These are phyloP conservation scores for Stictonetta naevosa DNA, from an alignment of 2,113 vertebrate genomes.

Conservation along the genomic window DNA sequence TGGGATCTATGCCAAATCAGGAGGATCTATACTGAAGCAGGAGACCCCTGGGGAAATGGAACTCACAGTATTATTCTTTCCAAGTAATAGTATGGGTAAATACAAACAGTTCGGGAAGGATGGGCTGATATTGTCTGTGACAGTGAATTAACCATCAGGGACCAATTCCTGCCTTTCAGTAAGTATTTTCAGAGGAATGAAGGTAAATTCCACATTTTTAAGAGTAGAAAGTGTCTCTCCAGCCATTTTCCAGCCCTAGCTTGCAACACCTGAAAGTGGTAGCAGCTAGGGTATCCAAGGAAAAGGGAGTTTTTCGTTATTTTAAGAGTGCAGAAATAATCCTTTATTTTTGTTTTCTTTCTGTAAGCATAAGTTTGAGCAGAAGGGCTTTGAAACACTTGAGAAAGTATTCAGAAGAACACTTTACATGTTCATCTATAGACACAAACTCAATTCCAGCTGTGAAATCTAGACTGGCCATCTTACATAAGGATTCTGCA, in stretches of 20 bases:
- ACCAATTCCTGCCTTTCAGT: conserved; percentile 7
- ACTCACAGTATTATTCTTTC: background rate
- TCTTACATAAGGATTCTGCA: background rate
- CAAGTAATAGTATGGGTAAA: background rate
- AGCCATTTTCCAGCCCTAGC: background rate
- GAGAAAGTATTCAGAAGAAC: background rate
- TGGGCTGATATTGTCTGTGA: background rate
- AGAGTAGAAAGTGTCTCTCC: background rate
- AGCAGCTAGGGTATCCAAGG: background rate
- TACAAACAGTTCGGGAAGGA: background rate
- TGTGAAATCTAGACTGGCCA: background rate
- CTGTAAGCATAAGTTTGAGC: background rate
- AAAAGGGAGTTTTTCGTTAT: background rate
- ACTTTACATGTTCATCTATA: background rate
- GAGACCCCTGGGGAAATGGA: background rate
- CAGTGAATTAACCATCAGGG: conserved; percentile 25
- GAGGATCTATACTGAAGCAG: background rate
- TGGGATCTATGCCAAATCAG: background rate
- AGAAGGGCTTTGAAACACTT: background rate
- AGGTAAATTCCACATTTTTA: background rate
- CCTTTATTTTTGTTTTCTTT: background rate
- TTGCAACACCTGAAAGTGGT: background rate
- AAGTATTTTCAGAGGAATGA: conserved; percentile 1
- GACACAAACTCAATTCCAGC: background rate
- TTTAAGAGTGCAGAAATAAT: background rate